Conservation (phyloP, 2,797 vertebrate species). For the Salmo trutta region DNA sequence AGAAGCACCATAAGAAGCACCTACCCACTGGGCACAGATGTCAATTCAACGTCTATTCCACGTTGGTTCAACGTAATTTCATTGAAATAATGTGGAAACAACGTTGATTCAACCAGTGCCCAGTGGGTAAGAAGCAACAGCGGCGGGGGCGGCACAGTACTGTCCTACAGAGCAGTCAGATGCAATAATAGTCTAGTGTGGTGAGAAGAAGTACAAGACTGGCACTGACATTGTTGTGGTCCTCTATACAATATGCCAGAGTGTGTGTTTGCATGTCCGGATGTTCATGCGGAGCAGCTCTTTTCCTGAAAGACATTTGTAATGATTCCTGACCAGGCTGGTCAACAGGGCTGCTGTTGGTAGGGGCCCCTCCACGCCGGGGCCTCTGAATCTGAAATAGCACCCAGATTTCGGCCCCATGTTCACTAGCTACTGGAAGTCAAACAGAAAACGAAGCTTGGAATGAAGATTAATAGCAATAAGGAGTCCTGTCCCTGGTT, state of each 20-base stretch:
- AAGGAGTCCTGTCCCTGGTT: conserved; percentile 26
- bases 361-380: conserved; percentile 18
- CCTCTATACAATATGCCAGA: conserved; percentile 57
- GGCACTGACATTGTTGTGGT: conserved; percentile 64
- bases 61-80: too few relatives aligned
- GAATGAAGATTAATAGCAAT: conserved; percentile 28
- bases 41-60: too few relatives aligned
- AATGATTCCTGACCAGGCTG: background rate
- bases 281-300: conserved; percentile 27
- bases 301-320: conserved; percentile 44
- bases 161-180: conserved; percentile 39
- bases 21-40: too few relatives aligned
- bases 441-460: conserved; percentile 21
- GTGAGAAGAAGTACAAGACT: conserved; percentile 49
- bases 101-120: too few relatives aligned
- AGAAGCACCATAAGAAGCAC: conserved; percentile 51
- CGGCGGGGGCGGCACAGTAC: conserved; percentile 38
- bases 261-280: conserved; percentile 35
- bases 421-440: conserved; percentile 38
- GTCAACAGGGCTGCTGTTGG: conserved; percentile 17
- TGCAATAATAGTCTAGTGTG: conserved; percentile 54
- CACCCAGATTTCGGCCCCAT: conserved; percentile 54
- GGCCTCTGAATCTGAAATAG: conserved; percentile 38
- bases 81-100: too few relatives aligned
- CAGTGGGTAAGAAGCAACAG: conserved; percentile 52